phyloP scores from a whole-genome alignment of 2,797 vertebrate genomes.

The Anniella stebbinsi region DNA sequence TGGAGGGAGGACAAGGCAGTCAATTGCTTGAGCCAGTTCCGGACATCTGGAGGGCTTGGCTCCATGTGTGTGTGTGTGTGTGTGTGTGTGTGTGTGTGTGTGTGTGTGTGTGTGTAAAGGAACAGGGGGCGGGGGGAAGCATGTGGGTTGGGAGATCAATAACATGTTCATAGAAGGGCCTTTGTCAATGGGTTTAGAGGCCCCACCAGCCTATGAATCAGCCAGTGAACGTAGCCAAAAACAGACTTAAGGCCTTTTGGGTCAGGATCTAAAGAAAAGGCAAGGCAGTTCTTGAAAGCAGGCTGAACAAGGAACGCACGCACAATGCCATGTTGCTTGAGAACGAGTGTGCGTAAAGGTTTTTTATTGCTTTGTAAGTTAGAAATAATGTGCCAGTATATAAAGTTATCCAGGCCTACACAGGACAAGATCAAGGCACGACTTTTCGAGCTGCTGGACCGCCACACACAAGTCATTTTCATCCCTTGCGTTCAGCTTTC shows the following conservation, averaged over 20 bases:
- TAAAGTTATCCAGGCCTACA: slow-evolving; percentile 18
- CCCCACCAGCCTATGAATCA: background rate
- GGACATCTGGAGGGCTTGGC: slow-evolving; percentile 19
- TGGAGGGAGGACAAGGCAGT: background rate
- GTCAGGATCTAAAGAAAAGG: background rate
- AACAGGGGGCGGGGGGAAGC: background rate
- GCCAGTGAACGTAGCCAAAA: background rate
- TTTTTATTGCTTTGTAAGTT: slow-evolving; percentile 1
- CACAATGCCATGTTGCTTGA: background rate
- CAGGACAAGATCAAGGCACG: background rate
- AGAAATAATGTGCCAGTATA: background rate
- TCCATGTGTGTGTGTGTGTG: background rate
- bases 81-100: background rate
- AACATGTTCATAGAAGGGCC: slow-evolving; percentile 8
- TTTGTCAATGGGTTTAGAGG: slow-evolving; percentile 2
- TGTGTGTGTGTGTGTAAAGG: background rate
- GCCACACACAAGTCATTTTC: background rate
- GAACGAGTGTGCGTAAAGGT: background rate
- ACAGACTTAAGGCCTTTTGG: slow-evolving; percentile 14
- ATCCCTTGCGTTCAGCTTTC: background rate
- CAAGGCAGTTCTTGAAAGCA: background rate
- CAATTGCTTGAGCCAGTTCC: background rate
- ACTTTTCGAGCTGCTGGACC: background rate
- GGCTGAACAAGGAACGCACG: rapidly evolving
- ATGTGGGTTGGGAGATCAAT: slow-evolving; percentile 7